These are phyloP conservation scores for Xiphophorus birchmanni DNA, from an alignment of 2,797 vertebrate species.

Conservation along the genomic window DNA sequence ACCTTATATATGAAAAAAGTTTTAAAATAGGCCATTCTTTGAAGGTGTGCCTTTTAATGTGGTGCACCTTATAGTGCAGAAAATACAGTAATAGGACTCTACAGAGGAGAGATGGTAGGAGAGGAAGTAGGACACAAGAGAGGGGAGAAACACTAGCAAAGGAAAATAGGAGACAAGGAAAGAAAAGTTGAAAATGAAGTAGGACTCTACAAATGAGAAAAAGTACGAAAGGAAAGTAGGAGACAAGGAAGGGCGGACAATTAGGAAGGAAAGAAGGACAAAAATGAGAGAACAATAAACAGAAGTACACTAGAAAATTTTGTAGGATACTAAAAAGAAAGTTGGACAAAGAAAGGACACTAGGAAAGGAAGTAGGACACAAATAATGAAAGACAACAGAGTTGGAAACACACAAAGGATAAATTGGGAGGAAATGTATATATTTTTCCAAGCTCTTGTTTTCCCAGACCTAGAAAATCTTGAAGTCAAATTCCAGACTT, in stretches of 20 bases:
- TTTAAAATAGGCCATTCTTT: too few relatives aligned
- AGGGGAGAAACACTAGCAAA: not conserved
- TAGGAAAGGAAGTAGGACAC: not conserved
- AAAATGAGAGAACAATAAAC: not conserved
- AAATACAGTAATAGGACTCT: not conserved
- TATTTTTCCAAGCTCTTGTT: not conserved
- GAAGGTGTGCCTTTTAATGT: too few relatives aligned
- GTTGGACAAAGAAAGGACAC: not conserved
- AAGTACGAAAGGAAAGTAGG: not conserved
- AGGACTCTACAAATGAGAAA: too few relatives aligned
- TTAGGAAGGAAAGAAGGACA: not conserved
- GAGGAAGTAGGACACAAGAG: not conserved
- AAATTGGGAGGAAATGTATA: not conserved
- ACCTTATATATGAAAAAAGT: too few relatives aligned
- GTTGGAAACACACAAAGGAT: not conserved
- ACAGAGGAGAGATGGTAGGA: not conserved
- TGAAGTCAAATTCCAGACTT: not conserved
- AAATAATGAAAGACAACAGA: not conserved
- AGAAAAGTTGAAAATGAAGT: too few relatives aligned
- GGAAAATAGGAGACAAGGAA: not conserved
- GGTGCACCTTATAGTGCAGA: too few relatives aligned
- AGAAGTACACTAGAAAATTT: not conserved
- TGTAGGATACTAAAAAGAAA: not conserved
- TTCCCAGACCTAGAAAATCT: not conserved
- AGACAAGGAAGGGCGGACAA: not conserved